These are phyloP conservation scores for Zaprionus ghesquierei DNA, from an alignment of 1,140 invertebrate species.

Conservation along the genomic window DNA sequence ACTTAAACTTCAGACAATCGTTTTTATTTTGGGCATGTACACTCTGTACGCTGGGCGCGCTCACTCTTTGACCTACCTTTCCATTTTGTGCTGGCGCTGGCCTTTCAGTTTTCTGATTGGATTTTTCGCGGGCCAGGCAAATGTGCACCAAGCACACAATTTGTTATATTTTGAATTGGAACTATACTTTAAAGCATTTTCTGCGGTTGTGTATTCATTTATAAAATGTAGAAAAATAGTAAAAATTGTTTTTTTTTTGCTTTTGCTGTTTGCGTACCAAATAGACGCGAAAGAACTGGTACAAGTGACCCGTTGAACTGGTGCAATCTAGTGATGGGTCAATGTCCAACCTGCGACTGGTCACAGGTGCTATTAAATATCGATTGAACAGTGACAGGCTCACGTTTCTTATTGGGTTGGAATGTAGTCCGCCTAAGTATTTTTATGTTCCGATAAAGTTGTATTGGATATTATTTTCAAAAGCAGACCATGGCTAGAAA, in stretches of 20 bases:
- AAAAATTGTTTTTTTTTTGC: slow-evolving; percentile 70
- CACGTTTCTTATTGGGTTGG: not conserved
- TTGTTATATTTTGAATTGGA: slow-evolving; percentile 28
- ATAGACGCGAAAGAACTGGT: slow-evolving; percentile 63
- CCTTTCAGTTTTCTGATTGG: slow-evolving; percentile 63
- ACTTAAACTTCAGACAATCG: slow-evolving; percentile 4
- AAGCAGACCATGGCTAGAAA: not conserved
- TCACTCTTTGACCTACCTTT: slow-evolving; percentile 78
- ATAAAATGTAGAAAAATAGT: slow-evolving; percentile 77
- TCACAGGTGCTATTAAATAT: slow-evolving; percentile 22
- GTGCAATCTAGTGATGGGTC: slow-evolving; percentile 43
- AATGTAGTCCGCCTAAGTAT: not conserved
- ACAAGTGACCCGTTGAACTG: slow-evolving; percentile 40
- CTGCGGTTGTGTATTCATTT: slow-evolving; percentile 64
- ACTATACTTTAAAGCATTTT: slow-evolving; percentile 63
- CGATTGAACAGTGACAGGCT: slow-evolving; percentile 8
- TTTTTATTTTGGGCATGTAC: slow-evolving; percentile 56
- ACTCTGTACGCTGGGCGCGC: slow-evolving; percentile 48
- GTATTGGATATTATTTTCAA: not conserved
- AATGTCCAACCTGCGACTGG: slow-evolving; percentile 34
- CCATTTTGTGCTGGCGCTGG: slow-evolving; percentile 71
- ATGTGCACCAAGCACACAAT: slow-evolving; percentile 26
- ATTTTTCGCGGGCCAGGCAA: slow-evolving; percentile 41
- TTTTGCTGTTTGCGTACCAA: slow-evolving; percentile 68
- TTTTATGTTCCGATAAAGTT: not conserved